Conservation (phyloP, 2,888 invertebrate genomes). For the Hemicrepidius hirtus region DNA sequence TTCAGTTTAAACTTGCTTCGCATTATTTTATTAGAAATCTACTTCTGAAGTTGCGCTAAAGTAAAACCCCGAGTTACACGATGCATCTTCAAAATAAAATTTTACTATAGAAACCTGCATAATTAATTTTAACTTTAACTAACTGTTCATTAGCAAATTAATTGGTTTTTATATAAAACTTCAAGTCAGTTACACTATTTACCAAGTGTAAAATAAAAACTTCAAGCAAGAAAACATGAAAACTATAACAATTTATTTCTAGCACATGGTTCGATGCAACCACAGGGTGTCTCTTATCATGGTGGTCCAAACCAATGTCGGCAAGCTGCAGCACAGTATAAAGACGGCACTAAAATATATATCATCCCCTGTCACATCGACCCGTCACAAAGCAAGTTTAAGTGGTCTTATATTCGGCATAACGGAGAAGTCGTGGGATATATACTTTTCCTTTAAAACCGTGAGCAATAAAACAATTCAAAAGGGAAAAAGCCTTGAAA, state of each 20-base stretch:
- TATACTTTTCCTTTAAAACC: constrained; percentile 23
- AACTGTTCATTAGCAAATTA: no score
- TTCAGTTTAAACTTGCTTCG: constrained; percentile 39
- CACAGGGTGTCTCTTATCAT: constrained; percentile 32
- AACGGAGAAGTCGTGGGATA: constrained; percentile 17
- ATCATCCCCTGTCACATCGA: constrained; percentile 39
- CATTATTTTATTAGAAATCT: constrained; percentile 41
- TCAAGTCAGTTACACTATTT: no score
- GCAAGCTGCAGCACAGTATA: constrained; percentile 37
- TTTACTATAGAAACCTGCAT: no score
- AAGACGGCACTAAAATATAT: constrained; percentile 34
- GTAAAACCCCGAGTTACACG: not conserved
- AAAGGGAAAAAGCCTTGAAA: not conserved
- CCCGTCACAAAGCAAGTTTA: constrained; percentile 31
- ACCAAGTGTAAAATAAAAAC: no score
- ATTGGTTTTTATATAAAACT: no score
- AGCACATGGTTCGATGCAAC: constrained; percentile 19
- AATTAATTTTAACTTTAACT: not conserved
- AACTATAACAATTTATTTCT: not conserved
- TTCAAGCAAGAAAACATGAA: no score
- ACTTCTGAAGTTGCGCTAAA: constrained; percentile 17
- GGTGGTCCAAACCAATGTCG: constrained; percentile 37
- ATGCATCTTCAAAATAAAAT: not conserved
- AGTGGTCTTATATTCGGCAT: constrained; percentile 28
- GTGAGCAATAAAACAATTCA: constrained; percentile 29